These are phyloP conservation scores for Mastigias papua DNA, from an alignment of 30 jellyfish, hydroid and myxozoan species.

Conservation along the genomic window DNA sequence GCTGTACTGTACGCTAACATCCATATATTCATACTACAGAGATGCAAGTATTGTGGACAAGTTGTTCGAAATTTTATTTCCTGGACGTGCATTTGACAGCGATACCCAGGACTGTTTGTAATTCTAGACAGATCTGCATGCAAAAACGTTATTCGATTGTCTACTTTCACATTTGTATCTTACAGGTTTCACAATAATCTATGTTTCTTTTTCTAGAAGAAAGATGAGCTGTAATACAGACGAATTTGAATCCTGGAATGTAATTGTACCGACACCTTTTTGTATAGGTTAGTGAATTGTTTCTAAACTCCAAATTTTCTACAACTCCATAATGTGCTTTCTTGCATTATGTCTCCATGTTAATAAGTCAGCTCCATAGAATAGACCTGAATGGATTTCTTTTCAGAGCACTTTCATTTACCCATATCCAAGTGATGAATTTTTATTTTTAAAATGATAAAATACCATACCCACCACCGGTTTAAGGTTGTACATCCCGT, in stretches of 20 bases:
- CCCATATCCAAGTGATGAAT: no score
- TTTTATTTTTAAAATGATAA: no score
- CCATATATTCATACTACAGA: no score
- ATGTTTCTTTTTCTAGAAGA: slow-evolving; percentile 12
- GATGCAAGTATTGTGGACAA: not conserved
- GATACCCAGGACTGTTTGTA: not conserved
- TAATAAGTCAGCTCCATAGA: no score
- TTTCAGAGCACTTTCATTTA: no score
- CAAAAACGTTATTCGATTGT: not conserved
- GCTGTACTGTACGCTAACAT: no score
- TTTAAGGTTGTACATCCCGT: no score
- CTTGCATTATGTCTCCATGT: not conserved
- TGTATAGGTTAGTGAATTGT: not conserved
- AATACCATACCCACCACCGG: no score
- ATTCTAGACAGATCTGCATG: not conserved
- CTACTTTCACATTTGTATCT: not conserved
- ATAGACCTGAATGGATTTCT: no score
- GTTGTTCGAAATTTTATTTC: not conserved
- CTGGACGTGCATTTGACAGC: not conserved
- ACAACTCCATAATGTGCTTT: not conserved
- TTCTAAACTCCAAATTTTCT: not conserved
- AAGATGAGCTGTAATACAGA: slow-evolving; percentile 25
- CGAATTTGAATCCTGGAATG: not conserved
- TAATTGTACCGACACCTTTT: not conserved
- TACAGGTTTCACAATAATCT: not conserved